Evolutionary conservation across 2,797 vertebrate genomes (phyloP).

Genomic region (Onychomys torridus): DNA sequence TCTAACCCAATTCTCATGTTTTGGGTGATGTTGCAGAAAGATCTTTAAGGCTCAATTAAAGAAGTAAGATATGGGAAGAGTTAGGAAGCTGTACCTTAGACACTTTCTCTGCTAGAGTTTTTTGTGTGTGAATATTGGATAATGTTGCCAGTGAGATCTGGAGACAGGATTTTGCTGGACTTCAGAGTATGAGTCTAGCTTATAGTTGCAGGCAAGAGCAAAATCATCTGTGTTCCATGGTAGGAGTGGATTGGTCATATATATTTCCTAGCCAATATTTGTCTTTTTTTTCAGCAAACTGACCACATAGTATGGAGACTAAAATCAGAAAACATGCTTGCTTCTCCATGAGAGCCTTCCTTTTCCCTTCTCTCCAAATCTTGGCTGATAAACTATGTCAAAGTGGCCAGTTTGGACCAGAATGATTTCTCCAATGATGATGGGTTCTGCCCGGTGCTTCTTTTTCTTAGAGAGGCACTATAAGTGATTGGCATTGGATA

Average conservation of each 20-base stretch:
- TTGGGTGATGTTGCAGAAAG: background rate
- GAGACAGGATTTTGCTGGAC: background rate
- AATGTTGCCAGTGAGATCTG: background rate
- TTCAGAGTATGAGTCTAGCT: background rate
- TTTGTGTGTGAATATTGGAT: background rate
- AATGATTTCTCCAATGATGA: background rate
- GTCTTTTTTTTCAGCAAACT: constrained; percentile 20
- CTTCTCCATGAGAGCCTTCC: background rate
- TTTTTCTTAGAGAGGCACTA: background rate
- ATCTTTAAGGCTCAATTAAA: constrained; percentile 40
- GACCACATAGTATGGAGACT: background rate
- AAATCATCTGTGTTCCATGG: background rate
- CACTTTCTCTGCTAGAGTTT: constrained; percentile 7
- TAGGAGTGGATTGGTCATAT: background rate
- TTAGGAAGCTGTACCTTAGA: background rate
- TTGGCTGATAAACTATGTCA: constrained; percentile 8
- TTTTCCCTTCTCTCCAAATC: constrained; percentile 36
- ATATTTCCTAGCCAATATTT: background rate
- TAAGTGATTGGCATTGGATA: constrained; percentile 53
- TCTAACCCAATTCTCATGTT: background rate
- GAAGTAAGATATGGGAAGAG: background rate
- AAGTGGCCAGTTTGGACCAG: background rate
- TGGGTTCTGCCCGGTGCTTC: background rate
- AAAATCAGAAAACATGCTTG: background rate
- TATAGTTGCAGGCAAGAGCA: background rate